Percentiles rank a stretch among this genome's conserved stretches.
Conservation (phyloP, 2,797 vertebrate species). For the Poeciliopsis gracilis region DNA sequence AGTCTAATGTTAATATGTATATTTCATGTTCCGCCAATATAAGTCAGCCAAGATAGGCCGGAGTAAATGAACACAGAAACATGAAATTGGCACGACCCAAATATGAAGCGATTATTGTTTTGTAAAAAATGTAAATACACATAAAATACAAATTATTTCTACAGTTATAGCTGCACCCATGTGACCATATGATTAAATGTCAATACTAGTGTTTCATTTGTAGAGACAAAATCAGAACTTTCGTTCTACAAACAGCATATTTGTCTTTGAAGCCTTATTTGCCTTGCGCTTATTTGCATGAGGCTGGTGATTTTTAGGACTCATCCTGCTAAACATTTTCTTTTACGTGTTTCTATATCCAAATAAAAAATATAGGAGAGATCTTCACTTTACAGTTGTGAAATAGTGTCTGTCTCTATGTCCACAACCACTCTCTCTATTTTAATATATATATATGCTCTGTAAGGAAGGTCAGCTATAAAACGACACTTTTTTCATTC, state of each 20-base stretch:
- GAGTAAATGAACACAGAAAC: not conserved
- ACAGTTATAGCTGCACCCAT: not conserved
- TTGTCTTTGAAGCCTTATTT: not conserved
- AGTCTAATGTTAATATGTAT: too few species aligned
- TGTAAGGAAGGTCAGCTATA: not conserved
- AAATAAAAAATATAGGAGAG: not conserved
- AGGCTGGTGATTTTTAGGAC: not conserved
- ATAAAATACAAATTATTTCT: too few species aligned
- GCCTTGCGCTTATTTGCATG: not conserved
- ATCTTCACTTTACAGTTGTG: not conserved
- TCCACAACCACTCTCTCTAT: not conserved
- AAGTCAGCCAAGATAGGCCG: not conserved
- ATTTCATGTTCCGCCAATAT: too few species aligned
- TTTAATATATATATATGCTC: not conserved
- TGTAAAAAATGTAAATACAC: too few species aligned
- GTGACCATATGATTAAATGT: not conserved
- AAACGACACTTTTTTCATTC: not conserved
- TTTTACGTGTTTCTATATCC: not conserved
- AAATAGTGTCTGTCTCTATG: not conserved
- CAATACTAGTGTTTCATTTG: not conserved
- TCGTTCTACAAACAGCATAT: not conserved
- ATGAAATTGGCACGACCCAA: too few species aligned
- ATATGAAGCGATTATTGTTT: too few species aligned
- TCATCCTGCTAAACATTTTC: not conserved
- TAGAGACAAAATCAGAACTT: not conserved